Conservation (phyloP, 2,113 vertebrate species). For the Tychaedon coryphoeus region DNA sequence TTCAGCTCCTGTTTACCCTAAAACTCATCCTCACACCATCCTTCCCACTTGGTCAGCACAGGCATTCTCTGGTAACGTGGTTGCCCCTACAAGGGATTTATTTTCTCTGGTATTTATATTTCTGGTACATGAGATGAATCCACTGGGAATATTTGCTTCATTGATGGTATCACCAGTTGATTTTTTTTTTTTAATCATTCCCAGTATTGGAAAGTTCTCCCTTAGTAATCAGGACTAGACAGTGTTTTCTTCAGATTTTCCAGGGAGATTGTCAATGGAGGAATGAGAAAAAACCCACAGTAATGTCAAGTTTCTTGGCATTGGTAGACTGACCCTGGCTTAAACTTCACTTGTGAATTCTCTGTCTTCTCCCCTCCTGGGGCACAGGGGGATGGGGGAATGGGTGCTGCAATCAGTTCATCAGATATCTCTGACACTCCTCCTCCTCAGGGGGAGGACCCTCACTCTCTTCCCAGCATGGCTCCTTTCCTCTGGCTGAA, state of each 20-base stretch:
- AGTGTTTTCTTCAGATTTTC: background rate
- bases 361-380: background rate
- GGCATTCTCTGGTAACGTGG: accelerated
- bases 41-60: background rate
- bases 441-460: no score
- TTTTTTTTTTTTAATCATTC: background rate
- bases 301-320: background rate
- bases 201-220: background rate
- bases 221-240: background rate
- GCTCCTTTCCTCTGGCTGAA: background rate
- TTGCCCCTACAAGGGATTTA: background rate
- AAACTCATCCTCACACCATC: background rate
- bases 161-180: background rate
- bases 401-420: background rate
- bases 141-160: background rate
- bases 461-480: background rate
- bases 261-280: accelerated
- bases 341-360: background rate
- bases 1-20: background rate
- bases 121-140: background rate
- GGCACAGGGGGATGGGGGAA: background rate
- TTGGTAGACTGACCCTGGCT: background rate
- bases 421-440: background rate
- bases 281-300: accelerated
- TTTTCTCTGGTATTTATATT: background rate